A percentile compares a stretch with the other conserved stretches of the same genome.
phyloP scores from a whole-genome alignment of 1,140 invertebrate species.

The Papilio aristodemus region DNA sequence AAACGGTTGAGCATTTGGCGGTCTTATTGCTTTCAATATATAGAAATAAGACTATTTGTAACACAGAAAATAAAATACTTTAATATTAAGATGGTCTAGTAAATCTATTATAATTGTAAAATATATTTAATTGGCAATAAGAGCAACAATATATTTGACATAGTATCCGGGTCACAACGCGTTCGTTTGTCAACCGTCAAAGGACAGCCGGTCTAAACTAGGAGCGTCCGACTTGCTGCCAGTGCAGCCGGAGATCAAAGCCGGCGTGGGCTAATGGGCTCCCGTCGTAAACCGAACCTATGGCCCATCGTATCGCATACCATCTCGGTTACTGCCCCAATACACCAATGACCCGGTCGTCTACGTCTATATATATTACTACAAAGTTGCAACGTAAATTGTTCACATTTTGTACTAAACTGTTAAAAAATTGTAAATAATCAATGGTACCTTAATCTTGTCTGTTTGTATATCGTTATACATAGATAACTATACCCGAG shows the following conservation, averaged over 20 bases:
- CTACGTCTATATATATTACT: conserved; percentile 22
- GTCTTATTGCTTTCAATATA: too few relatives aligned
- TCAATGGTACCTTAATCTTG: too few relatives aligned
- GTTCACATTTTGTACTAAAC: neutral
- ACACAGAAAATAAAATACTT: too few relatives aligned
- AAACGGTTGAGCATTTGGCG: too few relatives aligned
- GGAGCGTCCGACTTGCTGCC: conserved; percentile 41
- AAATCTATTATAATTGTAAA: conserved; percentile 32
- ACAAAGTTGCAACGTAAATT: neutral
- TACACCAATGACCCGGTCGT: conserved; percentile 44
- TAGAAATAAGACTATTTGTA: too few relatives aligned
- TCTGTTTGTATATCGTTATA: too few relatives aligned
- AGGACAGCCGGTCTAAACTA: conserved; percentile 41
- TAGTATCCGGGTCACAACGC: conserved; percentile 48
- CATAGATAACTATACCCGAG: too few relatives aligned
- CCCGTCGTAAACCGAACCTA: conserved; percentile 41
- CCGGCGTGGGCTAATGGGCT: conserved; percentile 53
- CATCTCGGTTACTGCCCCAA: conserved; percentile 51
- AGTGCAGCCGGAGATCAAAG: conserved; percentile 51
- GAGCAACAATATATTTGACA: conserved; percentile 36
- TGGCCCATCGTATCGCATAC: conserved; percentile 48
- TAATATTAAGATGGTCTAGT: neutral
- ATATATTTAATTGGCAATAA: conserved; percentile 26
- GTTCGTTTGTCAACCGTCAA: conserved; percentile 49
- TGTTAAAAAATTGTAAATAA: too few relatives aligned